Percentiles rank a stretch among this genome's conserved stretches.
Conservation (phyloP, 37 sponge, comb jelly and placozoan species). For the Halisarca cf. caerulea region DNA sequence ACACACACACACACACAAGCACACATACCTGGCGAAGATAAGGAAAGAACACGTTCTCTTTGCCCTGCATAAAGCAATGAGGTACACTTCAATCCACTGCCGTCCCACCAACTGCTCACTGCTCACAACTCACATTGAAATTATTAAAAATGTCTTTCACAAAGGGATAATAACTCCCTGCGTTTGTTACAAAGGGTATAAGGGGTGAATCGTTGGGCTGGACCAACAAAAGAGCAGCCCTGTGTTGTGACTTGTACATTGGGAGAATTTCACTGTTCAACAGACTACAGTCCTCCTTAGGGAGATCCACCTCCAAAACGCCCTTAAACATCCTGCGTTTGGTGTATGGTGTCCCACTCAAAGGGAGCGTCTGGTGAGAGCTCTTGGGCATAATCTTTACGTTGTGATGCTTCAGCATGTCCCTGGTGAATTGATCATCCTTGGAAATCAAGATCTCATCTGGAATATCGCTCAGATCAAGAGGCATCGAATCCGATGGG, state of each 20-base stretch:
- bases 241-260: neutral
- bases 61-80: neutral
- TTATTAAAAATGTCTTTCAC: no score
- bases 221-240: neutral
- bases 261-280: neutral
- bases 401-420: neutral
- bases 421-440: neutral
- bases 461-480: neutral
- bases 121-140: no score
- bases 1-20: conserved; percentile 30
- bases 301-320: neutral
- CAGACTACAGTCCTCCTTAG: conserved; percentile 2
- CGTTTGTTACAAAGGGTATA: neutral
- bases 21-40: conserved; percentile 16
- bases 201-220: neutral
- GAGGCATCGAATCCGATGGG: neutral
- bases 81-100: no score
- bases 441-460: neutral
- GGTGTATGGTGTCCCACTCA: neutral
- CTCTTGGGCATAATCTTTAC: neutral
- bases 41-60: neutral
- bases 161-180: no score
- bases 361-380: neutral
- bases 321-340: neutral
- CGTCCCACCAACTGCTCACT: no score